Conservation (phyloP, 2,797 vertebrate species). For the Eupleurogrammus muticus region DNA sequence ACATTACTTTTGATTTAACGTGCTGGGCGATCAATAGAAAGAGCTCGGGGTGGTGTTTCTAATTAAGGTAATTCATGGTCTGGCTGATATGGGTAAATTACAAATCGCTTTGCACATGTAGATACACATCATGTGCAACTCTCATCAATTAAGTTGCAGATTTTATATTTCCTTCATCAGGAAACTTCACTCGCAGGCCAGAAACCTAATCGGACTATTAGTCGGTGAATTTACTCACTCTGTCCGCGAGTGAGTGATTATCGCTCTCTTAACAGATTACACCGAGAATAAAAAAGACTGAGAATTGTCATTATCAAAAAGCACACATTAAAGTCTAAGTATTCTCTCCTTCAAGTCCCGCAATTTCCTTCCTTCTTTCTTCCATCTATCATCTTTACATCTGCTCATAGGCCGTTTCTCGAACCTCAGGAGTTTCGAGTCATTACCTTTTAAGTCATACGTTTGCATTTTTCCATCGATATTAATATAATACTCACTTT, state of each 20-base stretch:
- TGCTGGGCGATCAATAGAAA: slow-evolving; percentile 78
- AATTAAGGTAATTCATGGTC: slow-evolving; percentile 87
- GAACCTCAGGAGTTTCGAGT: background rate
- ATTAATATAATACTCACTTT: background rate
- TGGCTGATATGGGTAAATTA: slow-evolving; percentile 71
- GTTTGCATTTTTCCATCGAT: background rate
- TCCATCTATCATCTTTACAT: background rate
- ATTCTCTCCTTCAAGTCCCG: background rate
- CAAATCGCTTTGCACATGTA: slow-evolving; percentile 70
- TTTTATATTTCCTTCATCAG: slow-evolving; percentile 31
- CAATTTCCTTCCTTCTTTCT: background rate
- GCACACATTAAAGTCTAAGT: background rate
- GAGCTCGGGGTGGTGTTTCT: slow-evolving; percentile 81
- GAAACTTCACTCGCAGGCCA: slow-evolving; percentile 1
- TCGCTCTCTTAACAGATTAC: background rate
- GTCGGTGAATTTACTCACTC: background rate
- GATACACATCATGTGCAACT: slow-evolving; percentile 41
- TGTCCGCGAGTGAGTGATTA: background rate
- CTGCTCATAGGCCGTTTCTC: background rate
- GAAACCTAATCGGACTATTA: background rate
- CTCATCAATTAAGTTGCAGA: slow-evolving; percentile 31
- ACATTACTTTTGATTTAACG: slow-evolving; percentile 78
- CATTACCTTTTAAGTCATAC: background rate
- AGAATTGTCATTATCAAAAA: background rate
- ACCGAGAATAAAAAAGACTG: background rate